Evolutionary conservation across 2,113 vertebrate genomes (phyloP).

Genomic region (Hippocampus guttulatus): DNA sequence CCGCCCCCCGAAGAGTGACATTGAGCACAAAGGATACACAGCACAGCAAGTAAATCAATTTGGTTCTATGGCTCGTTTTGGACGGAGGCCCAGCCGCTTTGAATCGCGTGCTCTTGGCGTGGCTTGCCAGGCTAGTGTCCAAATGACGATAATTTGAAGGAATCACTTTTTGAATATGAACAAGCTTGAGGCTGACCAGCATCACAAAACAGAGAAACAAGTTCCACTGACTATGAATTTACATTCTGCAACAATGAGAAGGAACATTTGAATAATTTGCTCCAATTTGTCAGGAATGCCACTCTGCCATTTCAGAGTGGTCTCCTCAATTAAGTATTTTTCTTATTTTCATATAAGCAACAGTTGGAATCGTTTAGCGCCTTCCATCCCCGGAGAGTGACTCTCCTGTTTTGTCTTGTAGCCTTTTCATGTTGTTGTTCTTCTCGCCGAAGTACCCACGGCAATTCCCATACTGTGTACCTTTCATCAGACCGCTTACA

Average conservation of each 20-base stretch:
- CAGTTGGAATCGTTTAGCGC: conserved; percentile 24
- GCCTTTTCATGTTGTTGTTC: conserved; percentile 34
- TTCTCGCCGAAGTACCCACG: background rate
- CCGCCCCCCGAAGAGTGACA: too few species aligned
- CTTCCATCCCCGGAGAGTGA: conserved; percentile 29
- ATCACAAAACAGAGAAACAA: too few species aligned
- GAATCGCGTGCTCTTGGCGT: too few species aligned
- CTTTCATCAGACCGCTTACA: conserved; percentile 35
- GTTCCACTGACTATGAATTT: too few species aligned
- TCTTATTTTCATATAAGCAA: conserved; percentile 23
- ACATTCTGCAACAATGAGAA: background rate
- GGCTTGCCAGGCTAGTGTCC: too few species aligned
- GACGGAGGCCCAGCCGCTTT: too few species aligned
- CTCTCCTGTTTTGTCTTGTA: conserved; percentile 41
- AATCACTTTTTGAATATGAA: too few species aligned
- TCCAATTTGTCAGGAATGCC: background rate
- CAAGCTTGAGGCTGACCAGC: too few species aligned
- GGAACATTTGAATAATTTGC: background rate
- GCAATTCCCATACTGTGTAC: conserved; percentile 13
- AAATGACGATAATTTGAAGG: too few species aligned
- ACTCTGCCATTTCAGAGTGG: background rate
- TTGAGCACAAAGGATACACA: too few species aligned
- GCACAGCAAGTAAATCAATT: too few species aligned
- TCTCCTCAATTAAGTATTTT: conserved; percentile 21
- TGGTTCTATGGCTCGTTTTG: too few species aligned